phyloP scores from a whole-genome alignment of 2,888 invertebrate genomes.

The Creontiades dilutus region DNA sequence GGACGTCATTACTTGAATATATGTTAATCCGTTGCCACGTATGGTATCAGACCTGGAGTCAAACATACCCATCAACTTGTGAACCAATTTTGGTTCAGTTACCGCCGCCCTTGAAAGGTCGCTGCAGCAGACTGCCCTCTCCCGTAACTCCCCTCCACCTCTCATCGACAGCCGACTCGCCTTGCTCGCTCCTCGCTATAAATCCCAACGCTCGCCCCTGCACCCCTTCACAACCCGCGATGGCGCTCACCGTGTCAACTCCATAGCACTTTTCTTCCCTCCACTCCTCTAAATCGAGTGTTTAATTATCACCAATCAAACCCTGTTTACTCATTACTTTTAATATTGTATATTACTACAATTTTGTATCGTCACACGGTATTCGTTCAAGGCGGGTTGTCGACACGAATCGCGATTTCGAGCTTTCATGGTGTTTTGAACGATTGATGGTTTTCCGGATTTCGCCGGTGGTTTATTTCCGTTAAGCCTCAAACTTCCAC shows the following conservation, averaged over 20 bases:
- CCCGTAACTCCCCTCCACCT: background rate
- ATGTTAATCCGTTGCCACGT: too few relatives aligned
- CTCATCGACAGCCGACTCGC: background rate
- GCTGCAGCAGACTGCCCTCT: background rate
- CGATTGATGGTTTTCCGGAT: background rate
- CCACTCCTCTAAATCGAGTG: too few relatives aligned
- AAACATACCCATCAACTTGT: too few relatives aligned
- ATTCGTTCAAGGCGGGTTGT: background rate
- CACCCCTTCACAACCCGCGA: conserved; percentile 20
- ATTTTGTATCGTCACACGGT: background rate
- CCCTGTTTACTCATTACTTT: background rate
- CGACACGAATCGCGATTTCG: background rate
- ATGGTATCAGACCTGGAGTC: too few relatives aligned
- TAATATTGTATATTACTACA: background rate
- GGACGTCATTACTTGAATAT: too few relatives aligned
- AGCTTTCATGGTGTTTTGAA: background rate
- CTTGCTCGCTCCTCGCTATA: background rate
- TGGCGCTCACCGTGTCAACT: background rate
- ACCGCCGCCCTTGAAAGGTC: background rate
- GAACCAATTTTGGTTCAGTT: too few relatives aligned
- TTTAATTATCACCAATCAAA: background rate
- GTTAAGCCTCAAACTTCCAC: background rate
- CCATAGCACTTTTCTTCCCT: background rate
- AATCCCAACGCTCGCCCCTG: background rate
- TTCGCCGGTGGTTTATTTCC: background rate